Base-by-base conservation (phyloP, 1,140 invertebrate genomes). In the Radopholus similis region DNA sequence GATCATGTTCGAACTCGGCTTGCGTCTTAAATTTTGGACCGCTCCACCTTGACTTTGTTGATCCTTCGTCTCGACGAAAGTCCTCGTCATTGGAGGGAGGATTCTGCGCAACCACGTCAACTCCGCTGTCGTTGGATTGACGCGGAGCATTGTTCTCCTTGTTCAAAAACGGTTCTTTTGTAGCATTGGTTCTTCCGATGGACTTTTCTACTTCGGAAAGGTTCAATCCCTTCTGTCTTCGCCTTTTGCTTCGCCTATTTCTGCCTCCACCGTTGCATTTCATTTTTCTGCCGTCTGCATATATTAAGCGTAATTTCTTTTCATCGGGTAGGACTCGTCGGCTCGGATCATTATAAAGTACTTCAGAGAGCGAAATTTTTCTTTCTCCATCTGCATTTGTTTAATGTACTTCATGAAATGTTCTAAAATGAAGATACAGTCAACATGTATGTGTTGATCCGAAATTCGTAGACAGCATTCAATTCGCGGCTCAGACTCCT, bases 1-100 rank as follows among this genome's bases (percentile, higher is more conserved):
- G 13, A 38, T 64, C 63, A 18, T 64, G 63, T 26, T 64, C 63
- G 18, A 62, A 62, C 23, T 62, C 40, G 13, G 40, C 59, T 18
- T 47, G 40, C 34, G 47, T 62, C 40, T 26, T 40, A 4, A 51
- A 62, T 15, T 13, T n/a, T n/a, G n/a, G n/a, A n/a, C n/a, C n/a
- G n/a, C n/a, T n/a, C n/a, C n/a, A n/a, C 21, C 32, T 15, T 35
- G 23, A 21, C 1, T 21, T 32, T 62, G 42, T 23, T 26, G 28
- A 1, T 18, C 37, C 23, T 21, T 49, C 32, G 11, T n/a, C n/a
- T n/a, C n/a, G n/a, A n/a, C n/a, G n/a, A n/a, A n/a, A n/a, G n/a
- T n/a, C n/a, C n/a, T n/a, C n/a, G n/a, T n/a, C n/a, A n/a, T n/a
- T n/a, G n/a, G n/a, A n/a, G n/a, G n/a, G n/a, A n/a, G n/a, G n/a